Evolutionary conservation across 2,888 invertebrate genomes (phyloP).

Genomic region (Tillus elongatus): DNA sequence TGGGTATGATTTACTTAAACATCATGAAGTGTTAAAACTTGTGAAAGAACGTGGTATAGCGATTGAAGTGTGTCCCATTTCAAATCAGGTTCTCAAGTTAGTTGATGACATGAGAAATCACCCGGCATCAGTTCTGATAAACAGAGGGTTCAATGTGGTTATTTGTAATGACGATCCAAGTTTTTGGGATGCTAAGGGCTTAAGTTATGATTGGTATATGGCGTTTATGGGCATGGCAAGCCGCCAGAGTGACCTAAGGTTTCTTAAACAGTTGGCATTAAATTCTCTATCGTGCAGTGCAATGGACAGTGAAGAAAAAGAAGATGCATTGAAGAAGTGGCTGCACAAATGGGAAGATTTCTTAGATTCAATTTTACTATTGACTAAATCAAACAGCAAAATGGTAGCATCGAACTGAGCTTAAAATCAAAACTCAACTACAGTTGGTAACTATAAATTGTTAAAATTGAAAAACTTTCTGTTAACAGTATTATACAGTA

Average conservation of each 20-base stretch:
- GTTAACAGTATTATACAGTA: no score
- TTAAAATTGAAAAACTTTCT: no score
- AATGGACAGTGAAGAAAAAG: constrained; percentile 44
- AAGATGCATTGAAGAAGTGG: constrained; percentile 46
- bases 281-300: constrained; percentile 68
- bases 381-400: no score
- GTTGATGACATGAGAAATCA: constrained; percentile 68
- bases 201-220: constrained; percentile 71
- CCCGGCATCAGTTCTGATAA: constrained; percentile 56
- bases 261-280: constrained; percentile 62
- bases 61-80: constrained; percentile 68
- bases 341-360: constrained; percentile 50
- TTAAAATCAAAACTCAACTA: no score
- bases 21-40: constrained; percentile 53
- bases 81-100: constrained; percentile 61
- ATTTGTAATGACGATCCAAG: constrained; percentile 68
- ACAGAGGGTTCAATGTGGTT: constrained; percentile 60
- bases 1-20: constrained; percentile 63
- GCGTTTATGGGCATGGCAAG: constrained; percentile 69
- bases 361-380: constrained; percentile 35
- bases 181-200: constrained; percentile 60
- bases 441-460: no score
- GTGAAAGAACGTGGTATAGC: constrained; percentile 54
- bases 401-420: no score
- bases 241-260: constrained; percentile 53